Evolutionary conservation across 2,797 vertebrate species (phyloP).

Genomic region (Anguilla megastoma): DNA sequence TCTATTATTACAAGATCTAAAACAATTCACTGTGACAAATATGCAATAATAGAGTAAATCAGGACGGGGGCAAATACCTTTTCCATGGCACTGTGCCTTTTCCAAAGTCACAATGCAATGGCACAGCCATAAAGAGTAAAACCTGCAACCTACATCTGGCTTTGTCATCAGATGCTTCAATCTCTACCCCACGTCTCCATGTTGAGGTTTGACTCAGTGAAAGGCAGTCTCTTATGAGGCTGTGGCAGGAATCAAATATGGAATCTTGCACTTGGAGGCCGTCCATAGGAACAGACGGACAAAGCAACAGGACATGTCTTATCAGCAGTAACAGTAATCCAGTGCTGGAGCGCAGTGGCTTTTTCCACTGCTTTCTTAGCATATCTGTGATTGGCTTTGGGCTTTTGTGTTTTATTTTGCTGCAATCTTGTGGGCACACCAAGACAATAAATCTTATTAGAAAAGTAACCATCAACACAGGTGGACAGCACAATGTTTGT

Average conservation of each 20-base stretch:
- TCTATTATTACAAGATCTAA: too few species aligned
- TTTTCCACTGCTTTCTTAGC: constrained; percentile 11
- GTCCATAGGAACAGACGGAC: constrained; percentile 39
- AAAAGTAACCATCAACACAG: background rate
- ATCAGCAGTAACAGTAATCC: constrained; percentile 27
- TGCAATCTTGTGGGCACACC: too few species aligned
- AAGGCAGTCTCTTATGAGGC: background rate
- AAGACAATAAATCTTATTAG: background rate
- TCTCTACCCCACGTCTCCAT: background rate
- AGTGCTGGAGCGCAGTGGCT: background rate
- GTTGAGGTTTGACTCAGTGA: background rate
- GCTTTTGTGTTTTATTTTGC: background rate
- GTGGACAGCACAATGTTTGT: background rate
- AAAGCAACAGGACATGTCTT: constrained; percentile 29
- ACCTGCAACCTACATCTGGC: background rate
- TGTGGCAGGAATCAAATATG: background rate
- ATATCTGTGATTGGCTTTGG: background rate
- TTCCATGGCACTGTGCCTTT: background rate
- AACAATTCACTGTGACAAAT: too few species aligned
- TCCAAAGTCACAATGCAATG: background rate
- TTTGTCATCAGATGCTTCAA: background rate
- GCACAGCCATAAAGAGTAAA: background rate
- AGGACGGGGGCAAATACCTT: too few species aligned
- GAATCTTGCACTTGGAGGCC: background rate
- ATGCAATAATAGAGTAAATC: too few species aligned